Evolutionary conservation across 2,113 vertebrate genomes (phyloP).

Genomic region (Steatornis caripensis): DNA sequence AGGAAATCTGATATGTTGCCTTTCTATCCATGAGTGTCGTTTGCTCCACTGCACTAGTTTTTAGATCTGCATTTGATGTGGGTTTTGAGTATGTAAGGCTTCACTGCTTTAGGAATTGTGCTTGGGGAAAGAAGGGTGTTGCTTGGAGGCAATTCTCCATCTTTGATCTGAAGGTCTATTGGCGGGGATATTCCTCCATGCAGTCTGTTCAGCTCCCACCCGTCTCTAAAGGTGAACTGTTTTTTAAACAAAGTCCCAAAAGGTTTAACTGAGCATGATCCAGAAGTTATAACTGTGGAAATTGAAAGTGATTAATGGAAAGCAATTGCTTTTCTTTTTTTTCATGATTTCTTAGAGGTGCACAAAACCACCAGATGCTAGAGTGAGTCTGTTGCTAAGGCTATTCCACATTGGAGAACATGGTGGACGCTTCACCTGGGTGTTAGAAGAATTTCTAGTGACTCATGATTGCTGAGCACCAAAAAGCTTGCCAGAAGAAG

Average conservation of each 20-base stretch:
- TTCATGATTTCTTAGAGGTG: not conserved
- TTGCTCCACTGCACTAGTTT: not conserved
- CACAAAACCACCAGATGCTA: not conserved
- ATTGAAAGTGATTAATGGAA: not conserved
- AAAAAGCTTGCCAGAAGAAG: not conserved
- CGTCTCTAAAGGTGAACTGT: not conserved
- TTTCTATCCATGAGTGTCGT: not conserved
- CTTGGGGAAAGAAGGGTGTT: not conserved
- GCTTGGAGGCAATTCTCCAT: not conserved
- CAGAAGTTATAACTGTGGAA: not conserved
- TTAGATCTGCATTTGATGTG: not conserved
- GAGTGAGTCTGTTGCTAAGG: not conserved
- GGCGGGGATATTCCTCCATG: not conserved
- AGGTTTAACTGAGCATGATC: not conserved
- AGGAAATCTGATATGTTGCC: not conserved
- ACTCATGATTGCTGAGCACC: not conserved
- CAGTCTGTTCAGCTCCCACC: not conserved
- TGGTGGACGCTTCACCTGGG: not conserved
- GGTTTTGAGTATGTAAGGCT: not conserved
- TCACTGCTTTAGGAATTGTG: not conserved
- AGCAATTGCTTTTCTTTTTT: not conserved
- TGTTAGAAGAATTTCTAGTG: not conserved
- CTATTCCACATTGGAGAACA: not conserved
- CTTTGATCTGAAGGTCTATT: not conserved
- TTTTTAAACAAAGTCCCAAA: not conserved